Base-by-base conservation (phyloP, 2,888 invertebrate species). In the Cerceris rybyensis region DNA sequence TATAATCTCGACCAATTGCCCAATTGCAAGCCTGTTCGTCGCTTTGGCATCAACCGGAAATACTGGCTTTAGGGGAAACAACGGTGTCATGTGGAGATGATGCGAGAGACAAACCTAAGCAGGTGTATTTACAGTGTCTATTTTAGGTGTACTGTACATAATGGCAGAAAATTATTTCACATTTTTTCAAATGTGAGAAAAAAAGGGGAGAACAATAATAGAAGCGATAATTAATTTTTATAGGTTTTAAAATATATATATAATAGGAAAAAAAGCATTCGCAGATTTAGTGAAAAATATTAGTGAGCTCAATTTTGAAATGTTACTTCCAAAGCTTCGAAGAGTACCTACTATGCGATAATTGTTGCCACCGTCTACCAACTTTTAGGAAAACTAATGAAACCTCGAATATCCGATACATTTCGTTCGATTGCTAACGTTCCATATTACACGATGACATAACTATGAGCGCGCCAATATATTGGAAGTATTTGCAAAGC, bases 1-100 rank as follows among this genome's bases (percentile, higher is more conserved):
- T 59, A 70, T 67, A 67, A 78, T 78, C 72, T 28, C 64, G 75
- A 65, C 67, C 71, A 76, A 78, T 78, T 78, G 76, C 71, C 41
- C 66, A 59, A 71, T 58, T 64, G 64, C 65, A 55, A 28, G 50
- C 71, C 50, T 52, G 55, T 39, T 6, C 7, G 17, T 8, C 55
- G 55, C 7, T 16, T 1, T 8, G 13, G n/a, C 17, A 55, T 55
- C 16, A 17, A 55, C 46, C 8, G 7, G 46, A 8, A 9, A 60
- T 54, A 41, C 41, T 11, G 52, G 17, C 28, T 17, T 55, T 54
- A 42, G 9, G 11, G 46, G 9, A 11, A 46, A 46, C 11, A 46
- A 46, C 46, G 46, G 8, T 11, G 46, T 46, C 11, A 46, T 46
- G 46, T 46, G 46, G 9, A 46, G 11, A 46, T 46, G 11, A 46